phyloP scores from a whole-genome alignment of 2,797 vertebrate genomes.

The Pitangus sulphuratus region DNA sequence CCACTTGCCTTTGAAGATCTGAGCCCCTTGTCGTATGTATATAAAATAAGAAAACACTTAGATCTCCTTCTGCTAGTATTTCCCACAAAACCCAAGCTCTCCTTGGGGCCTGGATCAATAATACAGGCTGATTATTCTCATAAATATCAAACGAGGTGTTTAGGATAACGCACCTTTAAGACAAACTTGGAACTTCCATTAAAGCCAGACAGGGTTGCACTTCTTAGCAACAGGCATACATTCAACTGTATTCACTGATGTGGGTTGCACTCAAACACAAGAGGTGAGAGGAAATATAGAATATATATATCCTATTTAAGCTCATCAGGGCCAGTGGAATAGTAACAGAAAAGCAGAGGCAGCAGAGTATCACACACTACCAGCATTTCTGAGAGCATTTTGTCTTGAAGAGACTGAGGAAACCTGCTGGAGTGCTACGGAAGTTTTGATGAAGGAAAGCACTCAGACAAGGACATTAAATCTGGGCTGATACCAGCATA shows the following conservation, averaged over 20 bases:
- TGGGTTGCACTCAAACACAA: neutral
- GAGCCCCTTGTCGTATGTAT: neutral
- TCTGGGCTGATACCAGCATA: conserved; percentile 38
- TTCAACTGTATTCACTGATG: neutral
- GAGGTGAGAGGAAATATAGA: neutral
- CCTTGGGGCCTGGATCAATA: neutral
- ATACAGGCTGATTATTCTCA: neutral
- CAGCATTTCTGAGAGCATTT: neutral
- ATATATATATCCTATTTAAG: neutral
- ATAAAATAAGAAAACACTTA: neutral
- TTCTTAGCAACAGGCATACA: neutral
- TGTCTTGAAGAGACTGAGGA: neutral
- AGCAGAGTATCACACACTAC: neutral
- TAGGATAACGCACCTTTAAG: neutral
- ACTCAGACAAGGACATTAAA: conserved; percentile 39
- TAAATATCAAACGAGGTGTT: neutral
- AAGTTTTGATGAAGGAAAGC: conserved; percentile 21
- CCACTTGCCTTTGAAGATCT: neutral
- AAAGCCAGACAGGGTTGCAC: neutral
- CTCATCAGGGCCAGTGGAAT: neutral
- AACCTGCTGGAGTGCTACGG: neutral
- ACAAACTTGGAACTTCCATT: neutral
- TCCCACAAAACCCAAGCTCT: neutral
- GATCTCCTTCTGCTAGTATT: neutral
- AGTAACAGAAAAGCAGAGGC: neutral